A percentile compares a stretch with the other conserved stretches of the same genome.
phyloP scores from a whole-genome alignment of 2,797 vertebrate species.

The Merluccius polli region DNA sequence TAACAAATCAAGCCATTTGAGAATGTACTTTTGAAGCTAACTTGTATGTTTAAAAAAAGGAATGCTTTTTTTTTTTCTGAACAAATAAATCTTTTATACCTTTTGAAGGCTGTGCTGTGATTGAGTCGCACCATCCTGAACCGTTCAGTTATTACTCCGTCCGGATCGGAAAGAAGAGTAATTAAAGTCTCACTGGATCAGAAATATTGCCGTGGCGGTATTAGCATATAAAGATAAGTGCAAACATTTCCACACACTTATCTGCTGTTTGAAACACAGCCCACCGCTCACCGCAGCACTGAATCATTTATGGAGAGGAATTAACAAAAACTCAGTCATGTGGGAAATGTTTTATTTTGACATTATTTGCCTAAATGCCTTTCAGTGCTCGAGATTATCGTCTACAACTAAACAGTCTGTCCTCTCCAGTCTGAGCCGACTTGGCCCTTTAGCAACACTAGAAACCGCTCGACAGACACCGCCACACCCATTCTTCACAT shows the following conservation, averaged over 20 bases:
- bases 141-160: neutral
- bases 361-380: neutral
- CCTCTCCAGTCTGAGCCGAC: neutral
- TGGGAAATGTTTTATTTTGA: neutral
- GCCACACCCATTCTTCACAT: too few species aligned
- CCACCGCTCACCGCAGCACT: neutral
- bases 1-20: slow-evolving; percentile 25
- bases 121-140: neutral
- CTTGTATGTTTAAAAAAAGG: slow-evolving; percentile 57
- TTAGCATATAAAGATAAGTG: neutral
- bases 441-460: neutral
- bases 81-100: slow-evolving; percentile 67
- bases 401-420: neutral
- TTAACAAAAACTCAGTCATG: neutral
- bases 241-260: neutral
- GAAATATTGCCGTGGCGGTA: neutral
- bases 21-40: slow-evolving; percentile 57
- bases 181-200: neutral
- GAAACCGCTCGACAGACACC: too few species aligned
- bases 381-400: neutral
- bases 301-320: neutral
- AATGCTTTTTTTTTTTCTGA: slow-evolving; percentile 59
- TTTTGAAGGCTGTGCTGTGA: slow-evolving; percentile 27
- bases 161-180: neutral
- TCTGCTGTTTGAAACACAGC: too few species aligned